phyloP scores from a whole-genome alignment of 1,140 invertebrate species.

The Plutomurus gul region DNA sequence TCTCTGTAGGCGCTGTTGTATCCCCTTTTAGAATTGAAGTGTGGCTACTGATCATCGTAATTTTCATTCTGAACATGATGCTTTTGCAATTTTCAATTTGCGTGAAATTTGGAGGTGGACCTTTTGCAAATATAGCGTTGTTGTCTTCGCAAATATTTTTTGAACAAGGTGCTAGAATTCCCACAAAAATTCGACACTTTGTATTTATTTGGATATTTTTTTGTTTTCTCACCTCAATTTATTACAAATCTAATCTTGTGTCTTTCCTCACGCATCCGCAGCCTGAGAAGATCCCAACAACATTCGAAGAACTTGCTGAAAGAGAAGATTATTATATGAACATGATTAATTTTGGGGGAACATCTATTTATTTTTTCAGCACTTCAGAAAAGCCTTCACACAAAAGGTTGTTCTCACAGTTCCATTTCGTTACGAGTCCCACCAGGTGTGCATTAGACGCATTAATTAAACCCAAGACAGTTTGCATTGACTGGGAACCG shows the following conservation, averaged over 20 bases:
- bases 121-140: not conserved
- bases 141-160: not conserved
- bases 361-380: not conserved
- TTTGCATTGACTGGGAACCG: not conserved
- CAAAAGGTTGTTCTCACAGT: not conserved
- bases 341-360: not conserved
- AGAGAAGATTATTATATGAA: not conserved
- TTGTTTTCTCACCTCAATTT: not conserved
- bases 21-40: not conserved
- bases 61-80: not conserved
- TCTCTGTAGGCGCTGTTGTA: not conserved
- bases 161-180: not conserved
- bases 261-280: not conserved
- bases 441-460: not conserved
- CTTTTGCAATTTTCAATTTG: not conserved
- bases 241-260: not conserved
- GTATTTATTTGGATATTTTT: not conserved
- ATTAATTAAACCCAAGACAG: not conserved
- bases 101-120: not conserved
- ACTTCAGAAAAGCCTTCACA: not conserved
- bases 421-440: not conserved
- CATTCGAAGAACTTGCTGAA: not conserved
- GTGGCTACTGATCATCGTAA: not conserved
- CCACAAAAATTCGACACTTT: not conserved
- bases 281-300: not conserved